A percentile compares a stretch with the other conserved stretches of the same genome.
phyloP scores from a whole-genome alignment of 2,888 invertebrate species.

The Colostygia pectinataria region DNA sequence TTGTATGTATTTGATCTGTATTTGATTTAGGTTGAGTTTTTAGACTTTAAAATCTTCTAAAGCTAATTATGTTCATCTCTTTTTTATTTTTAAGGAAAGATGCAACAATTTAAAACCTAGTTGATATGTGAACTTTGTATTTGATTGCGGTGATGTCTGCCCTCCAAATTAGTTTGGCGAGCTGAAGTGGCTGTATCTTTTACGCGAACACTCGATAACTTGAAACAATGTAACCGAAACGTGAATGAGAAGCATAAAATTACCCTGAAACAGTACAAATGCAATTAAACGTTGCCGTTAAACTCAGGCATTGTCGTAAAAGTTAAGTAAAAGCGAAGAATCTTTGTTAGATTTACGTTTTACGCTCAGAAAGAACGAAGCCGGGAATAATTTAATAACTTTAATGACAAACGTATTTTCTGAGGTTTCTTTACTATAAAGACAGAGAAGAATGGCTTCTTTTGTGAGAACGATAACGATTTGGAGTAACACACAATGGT shows the following conservation, averaged over 20 bases:
- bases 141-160: constrained; percentile 43
- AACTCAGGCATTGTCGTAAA: constrained; percentile 66
- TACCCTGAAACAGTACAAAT: constrained; percentile 63
- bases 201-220: constrained; percentile 64
- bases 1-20: too few species aligned
- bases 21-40: too few species aligned
- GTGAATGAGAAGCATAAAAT: constrained; percentile 60
- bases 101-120: too few species aligned
- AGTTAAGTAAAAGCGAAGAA: constrained; percentile 62
- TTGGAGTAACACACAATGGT: constrained; percentile 24
- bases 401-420: constrained; percentile 47
- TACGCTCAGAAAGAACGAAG: constrained; percentile 51
- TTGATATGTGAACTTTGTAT: constrained; percentile 49
- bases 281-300: constrained; percentile 68
- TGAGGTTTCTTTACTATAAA: constrained; percentile 32
- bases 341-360: constrained; percentile 66
- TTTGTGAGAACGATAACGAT: constrained; percentile 19
- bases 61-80: too few species aligned
- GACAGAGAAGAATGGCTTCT: constrained; percentile 27
- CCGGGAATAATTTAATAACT: constrained; percentile 51
- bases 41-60: too few species aligned
- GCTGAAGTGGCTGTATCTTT: constrained; percentile 62
- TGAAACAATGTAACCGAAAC: constrained; percentile 72
- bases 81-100: too few species aligned
- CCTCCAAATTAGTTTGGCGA: constrained; percentile 60